A percentile compares a stretch with the other conserved stretches of the same genome.
phyloP scores from a whole-genome alignment of 2,113 vertebrate species.

The Melanostigma gelatinosum region DNA sequence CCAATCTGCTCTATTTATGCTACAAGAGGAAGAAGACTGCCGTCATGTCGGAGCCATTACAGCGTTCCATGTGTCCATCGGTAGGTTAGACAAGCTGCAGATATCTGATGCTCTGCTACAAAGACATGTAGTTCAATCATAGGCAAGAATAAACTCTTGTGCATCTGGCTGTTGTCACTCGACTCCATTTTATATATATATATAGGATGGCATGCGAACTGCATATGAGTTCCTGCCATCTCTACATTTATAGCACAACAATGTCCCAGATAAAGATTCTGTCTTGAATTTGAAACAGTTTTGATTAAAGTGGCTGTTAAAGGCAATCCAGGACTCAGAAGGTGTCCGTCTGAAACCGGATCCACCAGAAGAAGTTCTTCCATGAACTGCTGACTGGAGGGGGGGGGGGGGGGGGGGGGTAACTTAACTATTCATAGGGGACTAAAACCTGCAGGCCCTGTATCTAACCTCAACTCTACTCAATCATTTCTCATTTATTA shows the following conservation, averaged over 20 bases:
- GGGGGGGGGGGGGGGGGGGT: constrained; percentile 10
- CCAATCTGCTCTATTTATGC: not conserved
- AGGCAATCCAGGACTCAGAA: constrained; percentile 35
- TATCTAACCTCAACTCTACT: constrained; percentile 5
- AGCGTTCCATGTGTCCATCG: constrained; percentile 15
- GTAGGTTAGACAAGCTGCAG: constrained; percentile 40
- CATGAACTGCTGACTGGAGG: constrained; percentile 80
- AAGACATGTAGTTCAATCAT: not conserved
- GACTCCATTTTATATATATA: not conserved
- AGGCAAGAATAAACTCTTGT: not conserved
- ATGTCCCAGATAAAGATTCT: not conserved
- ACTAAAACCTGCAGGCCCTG: not conserved
- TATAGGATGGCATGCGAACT: not conserved
- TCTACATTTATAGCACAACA: not conserved
- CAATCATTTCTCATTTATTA: not conserved
- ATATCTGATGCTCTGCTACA: constrained; percentile 1
- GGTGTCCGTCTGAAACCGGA: constrained; percentile 76
- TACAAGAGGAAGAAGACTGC: not conserved
- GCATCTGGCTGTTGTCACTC: constrained; percentile 1
- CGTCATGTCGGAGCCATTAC: constrained; percentile 43
- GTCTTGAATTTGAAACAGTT: not conserved
- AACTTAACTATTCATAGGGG: constrained; percentile 79
- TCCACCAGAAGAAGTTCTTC: constrained; percentile 60
- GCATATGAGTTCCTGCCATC: not conserved
- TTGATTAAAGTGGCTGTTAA: constrained; percentile 45